phyloP scores from a whole-genome alignment of 2,888 invertebrate species.

The Cynaeus angustus region DNA sequence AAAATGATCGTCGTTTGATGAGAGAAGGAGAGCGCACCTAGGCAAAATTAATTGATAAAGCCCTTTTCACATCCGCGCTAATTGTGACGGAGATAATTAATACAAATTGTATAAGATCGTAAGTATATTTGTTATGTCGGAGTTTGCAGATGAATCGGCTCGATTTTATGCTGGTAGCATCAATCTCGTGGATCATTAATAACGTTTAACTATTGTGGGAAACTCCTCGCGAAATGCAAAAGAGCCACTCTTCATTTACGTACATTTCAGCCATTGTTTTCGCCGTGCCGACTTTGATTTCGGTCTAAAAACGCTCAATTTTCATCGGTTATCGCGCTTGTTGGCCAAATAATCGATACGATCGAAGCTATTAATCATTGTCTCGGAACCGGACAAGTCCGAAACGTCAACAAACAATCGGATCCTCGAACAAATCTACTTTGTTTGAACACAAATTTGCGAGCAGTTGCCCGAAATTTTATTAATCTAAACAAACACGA shows the following conservation, averaged over 20 bases:
- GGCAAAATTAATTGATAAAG: slow-evolving; percentile 22
- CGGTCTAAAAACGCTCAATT: slow-evolving; percentile 8
- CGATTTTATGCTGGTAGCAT: slow-evolving; percentile 46
- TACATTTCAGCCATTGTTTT: slow-evolving; percentile 28
- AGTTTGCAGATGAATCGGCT: slow-evolving; percentile 46
- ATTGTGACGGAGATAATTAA: slow-evolving; percentile 46
- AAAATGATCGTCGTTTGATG: neutral
- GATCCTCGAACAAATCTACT: slow-evolving; percentile 31
- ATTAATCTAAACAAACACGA: too few species aligned
- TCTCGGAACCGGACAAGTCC: slow-evolving; percentile 25
- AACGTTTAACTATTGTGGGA: slow-evolving; percentile 39
- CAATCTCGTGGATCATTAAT: slow-evolving; percentile 53
- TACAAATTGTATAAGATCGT: slow-evolving; percentile 51
- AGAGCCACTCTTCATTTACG: slow-evolving; percentile 5
- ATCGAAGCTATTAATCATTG: slow-evolving; percentile 31
- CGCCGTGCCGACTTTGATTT: slow-evolving; percentile 18
- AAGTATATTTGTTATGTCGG: slow-evolving; percentile 18
- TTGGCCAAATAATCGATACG: slow-evolving; percentile 30
- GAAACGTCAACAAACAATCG: slow-evolving; percentile 42
- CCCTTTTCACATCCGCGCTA: slow-evolving; percentile 24
- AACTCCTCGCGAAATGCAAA: neutral
- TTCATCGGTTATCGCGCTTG: too few species aligned
- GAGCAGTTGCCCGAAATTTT: neutral
- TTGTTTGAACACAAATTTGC: slow-evolving; percentile 18
- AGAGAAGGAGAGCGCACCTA: neutral